Conservation (phyloP, 2,797 vertebrate genomes). For the Notoglanidium macrostoma region DNA sequence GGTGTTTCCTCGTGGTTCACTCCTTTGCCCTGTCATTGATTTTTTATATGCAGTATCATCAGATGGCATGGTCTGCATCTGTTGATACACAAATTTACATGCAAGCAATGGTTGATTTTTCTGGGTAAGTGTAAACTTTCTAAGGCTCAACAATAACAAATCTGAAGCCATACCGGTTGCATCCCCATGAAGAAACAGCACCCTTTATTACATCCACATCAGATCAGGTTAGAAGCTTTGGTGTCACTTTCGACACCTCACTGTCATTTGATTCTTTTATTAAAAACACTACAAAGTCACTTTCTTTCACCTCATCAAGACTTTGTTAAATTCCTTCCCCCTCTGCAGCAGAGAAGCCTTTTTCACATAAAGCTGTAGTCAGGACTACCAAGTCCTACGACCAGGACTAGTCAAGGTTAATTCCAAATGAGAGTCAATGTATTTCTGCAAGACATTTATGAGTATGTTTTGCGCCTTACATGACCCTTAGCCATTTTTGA, state of each 20-base stretch:
- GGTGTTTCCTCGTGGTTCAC: not conserved
- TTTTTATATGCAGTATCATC: not conserved
- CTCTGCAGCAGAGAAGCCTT: not conserved
- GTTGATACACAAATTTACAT: not conserved
- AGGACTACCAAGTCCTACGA: not conserved
- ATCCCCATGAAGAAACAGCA: not conserved
- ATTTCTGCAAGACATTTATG: not conserved
- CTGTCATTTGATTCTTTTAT: not conserved
- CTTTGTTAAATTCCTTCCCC: not conserved
- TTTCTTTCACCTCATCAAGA: not conserved
- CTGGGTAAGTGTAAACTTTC: not conserved
- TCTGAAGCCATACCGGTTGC: not conserved
- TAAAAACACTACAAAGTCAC: not conserved
- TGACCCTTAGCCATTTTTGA: not conserved
- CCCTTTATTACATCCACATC: not conserved
- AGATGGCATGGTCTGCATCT: not conserved
- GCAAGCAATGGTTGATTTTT: not conserved
- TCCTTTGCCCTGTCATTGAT: not conserved
- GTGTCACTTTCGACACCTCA: not conserved
- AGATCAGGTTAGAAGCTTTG: not conserved
- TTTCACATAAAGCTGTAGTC: slow-evolving; percentile 2
- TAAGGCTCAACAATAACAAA: not conserved
- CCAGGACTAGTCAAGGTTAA: slow-evolving; percentile 6
- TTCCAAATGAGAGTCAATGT: not conserved
- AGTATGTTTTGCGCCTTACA: not conserved